phyloP scores from a whole-genome alignment of 2,888 invertebrate genomes.

The Choristoneura rosaceana region DNA sequence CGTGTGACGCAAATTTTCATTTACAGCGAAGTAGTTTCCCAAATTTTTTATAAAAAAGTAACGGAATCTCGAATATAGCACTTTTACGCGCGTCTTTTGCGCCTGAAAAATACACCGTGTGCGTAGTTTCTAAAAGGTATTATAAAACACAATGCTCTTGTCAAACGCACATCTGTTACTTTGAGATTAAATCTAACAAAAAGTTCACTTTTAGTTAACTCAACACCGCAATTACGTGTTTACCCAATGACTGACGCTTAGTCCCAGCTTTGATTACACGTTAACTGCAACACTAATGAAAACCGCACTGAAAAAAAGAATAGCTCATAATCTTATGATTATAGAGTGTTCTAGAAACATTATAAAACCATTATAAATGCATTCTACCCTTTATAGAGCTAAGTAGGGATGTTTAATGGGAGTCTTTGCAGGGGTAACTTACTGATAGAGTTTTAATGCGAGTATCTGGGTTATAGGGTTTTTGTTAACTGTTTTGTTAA shows the following conservation, averaged over 20 bases:
- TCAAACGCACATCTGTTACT: constrained; percentile 40
- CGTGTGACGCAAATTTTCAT: no score
- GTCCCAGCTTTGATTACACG: constrained; percentile 70
- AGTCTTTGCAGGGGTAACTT: constrained; percentile 66
- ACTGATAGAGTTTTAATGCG: constrained; percentile 67
- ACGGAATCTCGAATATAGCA: no score
- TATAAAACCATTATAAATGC: constrained; percentile 81
- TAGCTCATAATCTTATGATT: constrained; percentile 76
- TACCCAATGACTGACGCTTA: constrained; percentile 65
- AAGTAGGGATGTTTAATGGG: constrained; percentile 62
- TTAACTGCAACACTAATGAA: constrained; percentile 75
- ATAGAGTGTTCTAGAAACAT: constrained; percentile 66
- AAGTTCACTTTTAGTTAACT: constrained; percentile 45
- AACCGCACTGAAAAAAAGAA: constrained; percentile 81
- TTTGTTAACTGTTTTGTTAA: constrained; percentile 44
- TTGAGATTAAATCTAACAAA: constrained; percentile 29
- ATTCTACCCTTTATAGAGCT: constrained; percentile 76
- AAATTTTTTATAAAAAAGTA: no score
- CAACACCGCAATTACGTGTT: constrained; percentile 74
- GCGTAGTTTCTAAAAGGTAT: neutral
- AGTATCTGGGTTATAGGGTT: constrained; percentile 51
- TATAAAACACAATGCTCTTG: constrained; percentile 27
- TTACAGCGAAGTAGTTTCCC: no score
- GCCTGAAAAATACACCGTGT: no score
- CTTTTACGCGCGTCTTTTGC: no score